These are phyloP conservation scores for Stichopus horrens DNA, from an alignment of 53 echinoderm and acorn worm genomes.

Conservation along the genomic window DNA sequence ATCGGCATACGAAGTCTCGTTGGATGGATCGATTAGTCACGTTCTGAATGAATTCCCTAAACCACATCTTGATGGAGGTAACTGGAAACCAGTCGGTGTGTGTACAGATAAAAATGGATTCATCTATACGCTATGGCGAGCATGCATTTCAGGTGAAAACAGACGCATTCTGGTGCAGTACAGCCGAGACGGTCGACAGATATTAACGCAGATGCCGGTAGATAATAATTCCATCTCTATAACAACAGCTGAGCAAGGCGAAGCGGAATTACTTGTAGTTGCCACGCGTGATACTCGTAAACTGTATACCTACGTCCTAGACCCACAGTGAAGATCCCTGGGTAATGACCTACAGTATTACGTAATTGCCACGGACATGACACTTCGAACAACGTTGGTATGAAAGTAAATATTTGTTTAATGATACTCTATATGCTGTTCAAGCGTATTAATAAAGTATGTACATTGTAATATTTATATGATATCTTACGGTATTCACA, in stretches of 20 bases:
- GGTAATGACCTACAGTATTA: background rate
- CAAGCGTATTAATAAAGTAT: too few relatives aligned
- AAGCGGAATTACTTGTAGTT: background rate
- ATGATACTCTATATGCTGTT: too few relatives aligned
- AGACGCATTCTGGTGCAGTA: background rate
- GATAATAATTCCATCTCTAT: background rate
- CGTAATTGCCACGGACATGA: too few relatives aligned
- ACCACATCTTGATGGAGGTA: background rate
- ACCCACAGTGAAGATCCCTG: background rate
- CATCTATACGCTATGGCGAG: background rate
- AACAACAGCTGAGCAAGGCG: background rate
- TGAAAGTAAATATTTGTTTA: too few relatives aligned
- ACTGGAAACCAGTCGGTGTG: background rate
- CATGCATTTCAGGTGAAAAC: background rate
- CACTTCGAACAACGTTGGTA: background rate
- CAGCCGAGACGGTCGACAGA: background rate
- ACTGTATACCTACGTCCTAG: background rate
- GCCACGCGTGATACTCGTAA: background rate
- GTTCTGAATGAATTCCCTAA: background rate
- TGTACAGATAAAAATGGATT: background rate
- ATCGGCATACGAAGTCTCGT: background rate
- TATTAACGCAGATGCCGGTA: background rate
- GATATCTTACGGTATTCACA: too few relatives aligned
- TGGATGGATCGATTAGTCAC: background rate
- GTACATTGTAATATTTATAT: too few relatives aligned